A percentile compares a stretch with the other conserved stretches of the same genome.
Evolutionary conservation across 2,888 invertebrate genomes (phyloP).

Genomic region (Metallyticus violacea): DNA sequence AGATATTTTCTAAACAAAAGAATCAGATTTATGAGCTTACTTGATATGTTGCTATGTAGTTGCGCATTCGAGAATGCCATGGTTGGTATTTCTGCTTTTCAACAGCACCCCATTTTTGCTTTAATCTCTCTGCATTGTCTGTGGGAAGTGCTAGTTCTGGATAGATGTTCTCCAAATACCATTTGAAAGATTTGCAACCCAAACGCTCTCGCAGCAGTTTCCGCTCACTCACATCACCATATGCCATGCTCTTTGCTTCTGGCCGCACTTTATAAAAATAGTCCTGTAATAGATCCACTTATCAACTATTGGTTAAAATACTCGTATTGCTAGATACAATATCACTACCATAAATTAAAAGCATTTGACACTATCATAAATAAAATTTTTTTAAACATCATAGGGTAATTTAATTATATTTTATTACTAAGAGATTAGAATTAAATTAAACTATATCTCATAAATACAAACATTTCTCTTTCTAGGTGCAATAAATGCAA

Average conservation of each 20-base stretch:
- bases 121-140: slow-evolving; percentile 50
- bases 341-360: too few relatives aligned
- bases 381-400: too few relatives aligned
- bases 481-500: too few relatives aligned
- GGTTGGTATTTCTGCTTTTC: slow-evolving; percentile 68
- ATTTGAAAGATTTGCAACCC: slow-evolving; percentile 77
- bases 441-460: too few relatives aligned
- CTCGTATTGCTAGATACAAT: neutral
- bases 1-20: too few relatives aligned
- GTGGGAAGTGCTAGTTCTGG: slow-evolving; percentile 72
- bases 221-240: slow-evolving; percentile 80
- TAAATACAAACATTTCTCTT: too few relatives aligned
- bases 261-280: slow-evolving; percentile 70
- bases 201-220: slow-evolving; percentile 67
- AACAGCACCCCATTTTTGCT: slow-evolving; percentile 58
- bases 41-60: slow-evolving; percentile 42
- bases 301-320: neutral
- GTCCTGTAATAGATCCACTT: slow-evolving; percentile 54
- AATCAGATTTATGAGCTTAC: too few relatives aligned
- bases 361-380: too few relatives aligned
- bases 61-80: slow-evolving; percentile 68
- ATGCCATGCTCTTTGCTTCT: slow-evolving; percentile 49
- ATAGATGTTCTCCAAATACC: slow-evolving; percentile 84
- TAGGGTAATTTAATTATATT: too few relatives aligned
- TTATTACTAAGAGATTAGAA: too few relatives aligned